A percentile compares a stretch with the other conserved stretches of the same genome.
phyloP scores from a whole-genome alignment of 2,113 vertebrate species.

The Machaerirhynchus nigripectus region DNA sequence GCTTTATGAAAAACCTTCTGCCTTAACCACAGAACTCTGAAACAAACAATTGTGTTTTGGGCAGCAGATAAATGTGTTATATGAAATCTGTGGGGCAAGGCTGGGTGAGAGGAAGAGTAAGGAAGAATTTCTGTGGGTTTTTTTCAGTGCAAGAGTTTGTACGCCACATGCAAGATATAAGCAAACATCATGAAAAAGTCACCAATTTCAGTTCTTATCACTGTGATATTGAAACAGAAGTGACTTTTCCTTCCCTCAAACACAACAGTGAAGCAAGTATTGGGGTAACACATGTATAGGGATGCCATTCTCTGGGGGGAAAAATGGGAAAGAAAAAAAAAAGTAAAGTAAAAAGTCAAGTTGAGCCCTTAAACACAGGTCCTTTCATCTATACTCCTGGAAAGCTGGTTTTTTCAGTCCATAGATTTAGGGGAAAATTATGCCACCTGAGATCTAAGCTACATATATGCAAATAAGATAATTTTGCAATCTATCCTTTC shows the following conservation, averaged over 20 bases:
- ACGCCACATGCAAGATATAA: background rate
- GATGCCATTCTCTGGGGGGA: accelerated
- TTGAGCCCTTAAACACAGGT: background rate
- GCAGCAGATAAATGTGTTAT: background rate
- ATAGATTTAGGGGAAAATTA: background rate
- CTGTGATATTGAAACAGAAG: background rate
- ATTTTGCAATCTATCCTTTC: background rate
- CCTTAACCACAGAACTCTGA: background rate
- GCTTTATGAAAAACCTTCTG: background rate
- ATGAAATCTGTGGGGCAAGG: background rate
- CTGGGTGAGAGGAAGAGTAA: background rate
- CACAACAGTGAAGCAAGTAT: background rate
- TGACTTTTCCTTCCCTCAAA: background rate
- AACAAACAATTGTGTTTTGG: background rate
- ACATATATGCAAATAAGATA: background rate
- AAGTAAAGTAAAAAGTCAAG: background rate
- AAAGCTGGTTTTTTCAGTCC: background rate
- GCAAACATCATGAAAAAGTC: background rate
- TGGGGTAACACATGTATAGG: background rate
- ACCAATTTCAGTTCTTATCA: background rate
- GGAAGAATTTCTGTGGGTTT: background rate
- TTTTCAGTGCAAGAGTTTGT: background rate
- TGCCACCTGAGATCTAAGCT: background rate
- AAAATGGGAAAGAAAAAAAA: background rate
- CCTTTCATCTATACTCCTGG: background rate